phyloP scores from a whole-genome alignment of 1,140 invertebrate genomes.

The Aphis gossypii region DNA sequence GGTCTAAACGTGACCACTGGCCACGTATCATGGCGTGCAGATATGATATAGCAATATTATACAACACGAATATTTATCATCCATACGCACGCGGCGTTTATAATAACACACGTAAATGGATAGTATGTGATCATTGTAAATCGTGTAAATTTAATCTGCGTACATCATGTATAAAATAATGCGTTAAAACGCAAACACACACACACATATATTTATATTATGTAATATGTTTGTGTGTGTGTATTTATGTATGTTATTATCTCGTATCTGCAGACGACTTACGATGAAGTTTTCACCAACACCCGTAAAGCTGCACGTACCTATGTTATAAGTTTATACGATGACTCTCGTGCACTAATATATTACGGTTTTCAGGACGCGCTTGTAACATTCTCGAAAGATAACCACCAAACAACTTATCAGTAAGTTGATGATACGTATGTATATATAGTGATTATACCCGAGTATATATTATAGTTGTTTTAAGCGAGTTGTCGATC shows the following conservation, averaged over 20 bases:
- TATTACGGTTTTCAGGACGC: neutral
- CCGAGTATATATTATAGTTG: neutral
- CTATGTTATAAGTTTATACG: neutral
- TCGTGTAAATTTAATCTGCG: neutral
- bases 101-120: neutral
- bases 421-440: neutral
- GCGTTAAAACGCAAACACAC: neutral
- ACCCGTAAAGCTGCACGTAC: neutral
- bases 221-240: neutral
- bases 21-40: neutral
- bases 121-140: neutral
- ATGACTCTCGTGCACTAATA: neutral
- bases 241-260: neutral
- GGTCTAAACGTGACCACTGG: neutral
- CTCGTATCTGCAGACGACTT: neutral
- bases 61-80: neutral
- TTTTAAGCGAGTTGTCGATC: neutral
- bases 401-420: slow-evolving; percentile 6
- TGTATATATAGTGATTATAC: neutral
- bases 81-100: neutral
- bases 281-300: slow-evolving; percentile 13
- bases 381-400: neutral
- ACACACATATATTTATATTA: neutral
- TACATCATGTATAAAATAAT: neutral
- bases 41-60: neutral